Conservation (phyloP, 1,140 invertebrate species). For the Cyphomyrmex costatus region DNA sequence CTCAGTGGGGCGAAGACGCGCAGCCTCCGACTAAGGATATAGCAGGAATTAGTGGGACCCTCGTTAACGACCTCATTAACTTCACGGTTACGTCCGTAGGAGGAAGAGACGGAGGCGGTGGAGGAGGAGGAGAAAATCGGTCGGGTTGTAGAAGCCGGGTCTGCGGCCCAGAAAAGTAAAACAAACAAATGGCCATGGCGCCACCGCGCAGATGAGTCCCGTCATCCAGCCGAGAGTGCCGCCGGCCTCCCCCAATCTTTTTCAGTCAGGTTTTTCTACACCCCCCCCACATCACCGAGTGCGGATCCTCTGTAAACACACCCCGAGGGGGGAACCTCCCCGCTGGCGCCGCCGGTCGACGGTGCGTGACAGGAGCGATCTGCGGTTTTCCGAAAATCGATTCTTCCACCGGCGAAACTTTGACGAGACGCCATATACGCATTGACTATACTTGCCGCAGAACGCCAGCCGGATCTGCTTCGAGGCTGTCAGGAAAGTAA, state of each 20-base stretch:
- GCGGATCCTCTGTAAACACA: conserved; percentile 84
- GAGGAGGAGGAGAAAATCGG: too few species aligned
- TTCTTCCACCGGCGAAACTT: conserved; percentile 62
- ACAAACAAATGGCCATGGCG: conserved; percentile 85
- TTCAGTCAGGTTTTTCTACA: conserved; percentile 61
- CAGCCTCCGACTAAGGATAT: conserved; percentile 64
- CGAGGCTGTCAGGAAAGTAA: conserved; percentile 31
- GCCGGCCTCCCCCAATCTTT: conserved; percentile 61
- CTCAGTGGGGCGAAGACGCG: conserved; percentile 47
- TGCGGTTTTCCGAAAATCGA: conserved; percentile 70
- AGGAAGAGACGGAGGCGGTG: conserved; percentile 36
- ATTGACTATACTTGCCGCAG: too few species aligned
- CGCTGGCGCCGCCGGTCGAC: conserved; percentile 69
- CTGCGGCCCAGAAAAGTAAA: conserved; percentile 79
- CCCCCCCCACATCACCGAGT: conserved; percentile 65
- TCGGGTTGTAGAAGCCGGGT: conserved; percentile 67
- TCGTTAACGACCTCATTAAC: conserved; percentile 84
- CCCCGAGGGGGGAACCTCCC: conserved; percentile 62
- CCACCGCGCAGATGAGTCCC: conserved; percentile 85
- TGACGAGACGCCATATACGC: too few species aligned
- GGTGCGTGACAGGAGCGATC: conserved; percentile 44
- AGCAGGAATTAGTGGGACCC: conserved; percentile 75
- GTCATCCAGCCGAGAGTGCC: conserved; percentile 77
- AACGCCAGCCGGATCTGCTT: neutral
- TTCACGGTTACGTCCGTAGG: conserved; percentile 71